Percentiles rank a stretch among this genome's conserved stretches.
phyloP scores from a whole-genome alignment of 2,888 invertebrate genomes.

The Eilema griseolum region DNA sequence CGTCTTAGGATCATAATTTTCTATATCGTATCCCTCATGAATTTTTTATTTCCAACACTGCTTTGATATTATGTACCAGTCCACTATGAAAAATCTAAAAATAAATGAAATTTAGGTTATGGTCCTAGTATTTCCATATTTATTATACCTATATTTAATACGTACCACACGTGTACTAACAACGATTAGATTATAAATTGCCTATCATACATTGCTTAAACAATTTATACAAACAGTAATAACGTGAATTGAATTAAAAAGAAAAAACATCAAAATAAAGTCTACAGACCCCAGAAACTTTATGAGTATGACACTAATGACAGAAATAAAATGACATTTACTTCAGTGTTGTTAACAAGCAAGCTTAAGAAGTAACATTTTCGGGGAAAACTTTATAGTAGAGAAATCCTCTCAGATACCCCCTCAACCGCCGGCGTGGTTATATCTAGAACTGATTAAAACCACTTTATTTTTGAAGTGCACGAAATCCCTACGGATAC shows the following conservation, averaged over 20 bases:
- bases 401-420: too few relatives aligned
- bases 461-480: too few relatives aligned
- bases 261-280: too few relatives aligned
- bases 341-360: too few relatives aligned
- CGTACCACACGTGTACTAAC: neutral
- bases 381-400: too few relatives aligned
- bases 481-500: too few relatives aligned
- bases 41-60: too few relatives aligned
- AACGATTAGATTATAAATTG: neutral
- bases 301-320: too few relatives aligned
- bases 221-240: neutral
- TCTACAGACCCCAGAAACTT: neutral
- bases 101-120: neutral
- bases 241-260: neutral
- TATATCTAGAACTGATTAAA: too few relatives aligned
- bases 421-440: too few relatives aligned
- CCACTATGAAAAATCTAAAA: slow-evolving; percentile 2
- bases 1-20: slow-evolving; percentile 18
- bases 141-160: neutral
- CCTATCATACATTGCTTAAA: neutral
- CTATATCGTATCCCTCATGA: neutral
- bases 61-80: neutral
- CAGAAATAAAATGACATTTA: too few relatives aligned
- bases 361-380: too few relatives aligned
- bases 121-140: neutral